These are phyloP conservation scores for Sebastes minor DNA, from an alignment of 2,797 vertebrate genomes.

Conservation along the genomic window DNA sequence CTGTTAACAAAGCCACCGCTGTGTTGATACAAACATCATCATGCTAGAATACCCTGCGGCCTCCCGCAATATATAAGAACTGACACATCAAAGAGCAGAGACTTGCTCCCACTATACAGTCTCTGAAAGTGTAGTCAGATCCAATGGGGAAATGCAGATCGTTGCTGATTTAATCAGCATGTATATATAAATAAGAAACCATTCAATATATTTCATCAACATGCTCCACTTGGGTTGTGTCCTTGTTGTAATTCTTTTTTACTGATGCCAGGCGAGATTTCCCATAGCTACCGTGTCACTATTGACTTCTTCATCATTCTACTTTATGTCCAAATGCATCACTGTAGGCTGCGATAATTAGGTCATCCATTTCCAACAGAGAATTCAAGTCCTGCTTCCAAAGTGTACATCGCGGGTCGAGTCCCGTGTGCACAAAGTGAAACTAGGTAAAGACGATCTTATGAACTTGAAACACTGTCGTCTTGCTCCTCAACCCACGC, in stretches of 20 bases:
- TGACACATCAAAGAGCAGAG: slow-evolving; percentile 36
- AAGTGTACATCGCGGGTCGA: neutral
- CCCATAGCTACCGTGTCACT: neutral
- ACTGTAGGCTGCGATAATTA: neutral
- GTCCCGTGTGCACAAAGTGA: slow-evolving; percentile 11
- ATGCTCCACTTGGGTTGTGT: neutral
- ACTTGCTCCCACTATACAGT: neutral
- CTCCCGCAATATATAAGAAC: neutral
- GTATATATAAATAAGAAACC: slow-evolving; percentile 26
- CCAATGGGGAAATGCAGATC: too few species aligned
- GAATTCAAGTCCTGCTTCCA: neutral
- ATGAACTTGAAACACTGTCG: slow-evolving; percentile 49
- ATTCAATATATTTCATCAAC: neutral
- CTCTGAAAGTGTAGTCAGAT: slow-evolving; percentile 22
- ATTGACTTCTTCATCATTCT: slow-evolving; percentile 35
- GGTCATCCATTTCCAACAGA: neutral
- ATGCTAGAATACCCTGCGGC: slow-evolving; percentile 6
- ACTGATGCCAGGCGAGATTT: slow-evolving; percentile 24
- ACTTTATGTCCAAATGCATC: slow-evolving; percentile 29
- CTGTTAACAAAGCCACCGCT: slow-evolving; percentile 45
- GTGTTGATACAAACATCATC: slow-evolving; percentile 38
- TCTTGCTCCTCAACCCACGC: slow-evolving; percentile 19
- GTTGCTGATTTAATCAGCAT: slow-evolving; percentile 11
- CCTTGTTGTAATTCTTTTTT: slow-evolving; percentile 14
- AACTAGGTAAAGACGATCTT: slow-evolving; percentile 20